Percentiles rank a stretch among this genome's conserved stretches.
Conservation (phyloP, 2,113 vertebrate genomes). For the Carassius gibelio region DNA sequence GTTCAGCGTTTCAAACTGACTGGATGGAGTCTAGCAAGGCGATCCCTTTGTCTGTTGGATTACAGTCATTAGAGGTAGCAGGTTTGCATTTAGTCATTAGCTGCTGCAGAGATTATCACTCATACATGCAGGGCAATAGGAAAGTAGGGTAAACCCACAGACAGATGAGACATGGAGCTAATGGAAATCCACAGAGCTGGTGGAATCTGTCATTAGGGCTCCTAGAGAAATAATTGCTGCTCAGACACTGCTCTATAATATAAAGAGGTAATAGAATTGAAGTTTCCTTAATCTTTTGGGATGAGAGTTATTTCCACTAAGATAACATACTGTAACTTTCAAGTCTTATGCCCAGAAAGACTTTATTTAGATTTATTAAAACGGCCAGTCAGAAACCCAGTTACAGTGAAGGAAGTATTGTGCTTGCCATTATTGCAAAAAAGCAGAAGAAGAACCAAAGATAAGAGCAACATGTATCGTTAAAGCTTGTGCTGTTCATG, state of each 20-base stretch:
- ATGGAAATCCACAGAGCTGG: conserved; percentile 5
- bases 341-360: background rate
- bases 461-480: too few species aligned
- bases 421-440: too few species aligned
- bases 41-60: conserved; percentile 69
- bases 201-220: conserved; percentile 9
- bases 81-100: conserved; percentile 52
- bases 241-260: background rate
- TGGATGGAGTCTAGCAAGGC: conserved; percentile 36
- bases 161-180: background rate
- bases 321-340: background rate
- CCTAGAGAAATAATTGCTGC: background rate
- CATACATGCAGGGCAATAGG: conserved; percentile 36
- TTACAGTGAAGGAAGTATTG: too few species aligned
- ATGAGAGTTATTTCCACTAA: background rate
- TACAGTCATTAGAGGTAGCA: conserved; percentile 69
- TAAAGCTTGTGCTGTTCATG: too few species aligned
- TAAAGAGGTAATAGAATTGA: background rate
- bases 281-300: background rate
- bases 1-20: background rate
- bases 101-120: conserved; percentile 58
- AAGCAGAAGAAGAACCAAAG: too few species aligned
- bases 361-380: background rate
- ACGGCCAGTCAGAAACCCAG: background rate
- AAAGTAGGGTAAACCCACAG: conserved; percentile 22